Evolutionary conservation across 1,140 invertebrate genomes (phyloP).

Genomic region (Archivesica marissinica): DNA sequence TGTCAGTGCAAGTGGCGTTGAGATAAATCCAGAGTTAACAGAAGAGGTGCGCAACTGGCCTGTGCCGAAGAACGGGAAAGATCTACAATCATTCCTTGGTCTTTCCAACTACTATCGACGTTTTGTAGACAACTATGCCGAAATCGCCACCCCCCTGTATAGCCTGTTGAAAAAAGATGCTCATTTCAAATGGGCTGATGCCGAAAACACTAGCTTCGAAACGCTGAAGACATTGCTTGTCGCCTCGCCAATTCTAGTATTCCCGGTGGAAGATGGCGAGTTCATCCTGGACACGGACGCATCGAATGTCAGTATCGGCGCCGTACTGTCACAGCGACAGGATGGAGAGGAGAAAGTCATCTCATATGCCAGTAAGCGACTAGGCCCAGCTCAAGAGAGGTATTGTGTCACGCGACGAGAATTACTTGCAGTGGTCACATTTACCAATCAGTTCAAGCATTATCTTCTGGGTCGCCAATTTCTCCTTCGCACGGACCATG

Average conservation of each 20-base stretch:
- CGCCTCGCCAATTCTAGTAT: neutral
- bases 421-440: conserved; percentile 60
- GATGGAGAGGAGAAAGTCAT: neutral
- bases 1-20: neutral
- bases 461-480: conserved; percentile 67
- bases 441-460: conserved; percentile 55
- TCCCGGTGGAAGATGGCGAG: neutral
- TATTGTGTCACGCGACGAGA: conserved; percentile 35
- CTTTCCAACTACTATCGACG: neutral
- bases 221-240: neutral
- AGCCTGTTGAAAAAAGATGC: neutral
- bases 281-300: neutral
- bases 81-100: neutral
- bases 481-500: conserved; percentile 63
- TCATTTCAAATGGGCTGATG: neutral
- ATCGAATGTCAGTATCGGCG: neutral
- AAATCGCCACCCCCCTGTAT: neutral
- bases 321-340: neutral
- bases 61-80: neutral
- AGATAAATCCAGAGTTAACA: neutral
- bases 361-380: neutral
- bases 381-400: neutral
- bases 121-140: neutral
- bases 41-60: neutral
- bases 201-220: neutral